Conservation (phyloP, 2,888 invertebrate genomes). For the Strigamia maritima region DNA sequence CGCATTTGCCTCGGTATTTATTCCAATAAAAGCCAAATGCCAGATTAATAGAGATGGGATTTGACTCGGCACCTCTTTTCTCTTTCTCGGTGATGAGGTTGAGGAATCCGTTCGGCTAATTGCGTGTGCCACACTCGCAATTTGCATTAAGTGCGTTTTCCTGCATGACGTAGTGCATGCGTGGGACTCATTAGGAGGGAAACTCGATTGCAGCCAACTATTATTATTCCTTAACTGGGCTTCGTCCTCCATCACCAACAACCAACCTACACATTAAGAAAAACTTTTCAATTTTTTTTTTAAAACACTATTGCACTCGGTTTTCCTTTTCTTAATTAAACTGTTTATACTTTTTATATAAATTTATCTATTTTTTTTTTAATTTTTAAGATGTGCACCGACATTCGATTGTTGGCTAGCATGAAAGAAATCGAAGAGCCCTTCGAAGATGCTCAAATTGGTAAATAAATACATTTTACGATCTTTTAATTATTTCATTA, state of each 20-base stretch:
- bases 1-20: constrained; percentile 18
- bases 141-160: constrained; percentile 35
- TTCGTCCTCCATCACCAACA: constrained; percentile 20
- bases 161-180: constrained; percentile 8
- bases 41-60: constrained; percentile 23
- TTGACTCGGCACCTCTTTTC: constrained; percentile 23
- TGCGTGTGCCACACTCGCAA: constrained; percentile 20
- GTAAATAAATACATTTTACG: constrained; percentile 45
- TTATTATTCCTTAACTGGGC: constrained; percentile 21
- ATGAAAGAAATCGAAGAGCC: constrained; percentile 97
- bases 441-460: constrained; percentile 92
- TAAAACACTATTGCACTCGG: background rate
- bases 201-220: constrained; percentile 1
- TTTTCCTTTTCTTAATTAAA: constrained; percentile 47
- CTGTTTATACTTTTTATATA: background rate
- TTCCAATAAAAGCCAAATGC: constrained; percentile 16
- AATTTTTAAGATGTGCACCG: constrained; percentile 73
- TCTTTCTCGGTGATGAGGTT: constrained; percentile 16
- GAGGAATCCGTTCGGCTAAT: constrained; percentile 16
- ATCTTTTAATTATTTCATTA: background rate
- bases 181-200: constrained; percentile 11
- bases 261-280: constrained; percentile 11
- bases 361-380: constrained; percentile 9
- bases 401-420: constrained; percentile 84
- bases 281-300: constrained; percentile 1